Evolutionary conservation across 1,140 invertebrate genomes (phyloP), one percentile per base, ranked within the genome.

Genomic region (Drosophila littoralis): DNA sequence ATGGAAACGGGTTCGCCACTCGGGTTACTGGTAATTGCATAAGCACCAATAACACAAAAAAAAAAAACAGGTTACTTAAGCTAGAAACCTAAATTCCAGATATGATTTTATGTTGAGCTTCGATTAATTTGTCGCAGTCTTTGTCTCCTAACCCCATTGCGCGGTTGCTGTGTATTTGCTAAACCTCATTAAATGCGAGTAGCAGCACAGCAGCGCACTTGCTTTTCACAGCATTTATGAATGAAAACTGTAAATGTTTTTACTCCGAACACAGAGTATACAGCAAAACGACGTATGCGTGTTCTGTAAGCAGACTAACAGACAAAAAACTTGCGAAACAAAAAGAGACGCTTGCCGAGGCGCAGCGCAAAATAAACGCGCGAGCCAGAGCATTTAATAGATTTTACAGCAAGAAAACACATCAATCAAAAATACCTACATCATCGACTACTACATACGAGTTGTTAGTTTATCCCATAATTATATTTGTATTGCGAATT

Each of bases 81-180:
- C 81, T 77, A 85, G 74, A 85, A 85, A 85, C 81, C 81, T 75
- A 85, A 80, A 85, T 84, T 85, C 65, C 60, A 77, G 28, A 36
- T 55, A 42, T 46, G 40, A 65, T 58, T 32, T 67, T 67, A 43
- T 64, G 40, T 59, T 36, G 12, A 46, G 28, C 33, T 69, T 51
- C 66, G 57, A 60, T 68, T 68, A 55, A 58, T 58, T 55, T 63
- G 17, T 38, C 35, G 5, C 35, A 15, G 15, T 12, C 40, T 12
- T 22, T 13, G 42, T 35, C 38, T 40, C 13, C 15, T 45, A 8
- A 7, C 33, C 33, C 33, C 6, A 9, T 28, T 48, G 15, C 3
- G 38, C 22, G 28, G 22, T n/a, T 45, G 77, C 60, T 82, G 69
- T 70, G 45, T 58, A 75, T 61, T 75, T 52, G 50, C 36, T 51